Base-by-base conservation (phyloP, 2,888 invertebrate genomes). In the Electrophaes corylata region DNA sequence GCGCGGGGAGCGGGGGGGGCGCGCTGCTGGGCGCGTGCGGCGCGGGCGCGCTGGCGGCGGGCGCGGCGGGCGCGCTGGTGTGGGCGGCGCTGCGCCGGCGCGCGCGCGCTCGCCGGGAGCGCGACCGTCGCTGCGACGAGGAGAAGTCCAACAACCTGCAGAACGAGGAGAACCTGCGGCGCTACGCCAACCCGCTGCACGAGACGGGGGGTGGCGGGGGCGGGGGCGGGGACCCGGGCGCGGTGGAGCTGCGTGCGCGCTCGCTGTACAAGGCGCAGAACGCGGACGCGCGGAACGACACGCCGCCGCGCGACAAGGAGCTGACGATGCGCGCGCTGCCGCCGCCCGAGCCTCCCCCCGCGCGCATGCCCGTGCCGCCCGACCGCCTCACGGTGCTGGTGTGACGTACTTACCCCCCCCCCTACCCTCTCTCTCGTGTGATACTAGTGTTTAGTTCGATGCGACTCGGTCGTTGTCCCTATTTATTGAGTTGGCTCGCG, bases 91-190 rank as follows among this genome's bases (percentile, higher is more conserved):
- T 77, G 58, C 78, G 80, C 6, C 75, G 81, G 18, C 79, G 84
- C 48, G 73, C 70, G 12, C 77, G 76, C 40, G 75, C 91, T 57
- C 95, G 93, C 76, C 93, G 91, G 58, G 93, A 93, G 82, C 94
- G 93, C 66, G 85, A 93, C 67, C 87, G 91, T 35, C 93, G 94
- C 73, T 94, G 95, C 76, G 96, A 96, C 77, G 96, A 97, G 77
- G 97, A 97, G 77, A 97, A 97, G 81, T 96, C 97, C 2, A 98
- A 98, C 84, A 98, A 98, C 84, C 86, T 97, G 57, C 97, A 98
- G 86, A 97, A 97, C 83, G 97, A 97, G 79, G 97, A 98, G 84
- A 97, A 97, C 80, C 91, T 98, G 57, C 93, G 97, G 50, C 93
- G 97, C 65, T 96, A 96, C 84, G 94, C 95, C 43, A 96, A 96